phyloP scores from a whole-genome alignment of 2,888 invertebrate genomes.

The Cylindroiulus punctatus region DNA sequence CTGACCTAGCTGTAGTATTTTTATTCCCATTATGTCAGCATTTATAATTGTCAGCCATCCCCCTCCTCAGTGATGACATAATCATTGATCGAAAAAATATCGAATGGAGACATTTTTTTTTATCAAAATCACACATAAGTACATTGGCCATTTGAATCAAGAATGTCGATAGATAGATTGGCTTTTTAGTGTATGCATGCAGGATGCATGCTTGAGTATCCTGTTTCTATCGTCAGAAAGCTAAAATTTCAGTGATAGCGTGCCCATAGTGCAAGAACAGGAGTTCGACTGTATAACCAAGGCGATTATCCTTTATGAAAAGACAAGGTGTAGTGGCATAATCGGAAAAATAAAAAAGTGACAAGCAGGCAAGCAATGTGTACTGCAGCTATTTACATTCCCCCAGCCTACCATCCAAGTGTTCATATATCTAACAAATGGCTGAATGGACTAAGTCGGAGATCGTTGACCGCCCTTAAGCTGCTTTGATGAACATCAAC shows the following conservation, averaged over 20 bases:
- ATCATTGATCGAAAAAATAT: no score
- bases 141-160: background rate
- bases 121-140: no score
- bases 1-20: no score
- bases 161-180: no score
- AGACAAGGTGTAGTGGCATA: background rate
- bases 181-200: no score
- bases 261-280: background rate
- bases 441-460: conserved; percentile 38
- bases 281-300: background rate
- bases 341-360: background rate
- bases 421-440: conserved; percentile 43
- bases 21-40: no score
- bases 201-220: background rate
- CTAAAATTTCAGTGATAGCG: background rate
- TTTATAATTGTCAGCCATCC: no score
- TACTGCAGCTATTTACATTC: background rate
- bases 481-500: conserved; percentile 45
- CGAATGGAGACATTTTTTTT: no score
- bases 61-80: no score
- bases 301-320: background rate
- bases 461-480: conserved; percentile 47
- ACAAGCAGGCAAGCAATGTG: conserved; percentile 8
- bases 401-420: conserved; percentile 3
- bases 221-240: background rate